Percentiles rank a stretch among this genome's conserved stretches.
phyloP scores from a whole-genome alignment of 2,888 invertebrate genomes.

The Lycaena phlaeas region DNA sequence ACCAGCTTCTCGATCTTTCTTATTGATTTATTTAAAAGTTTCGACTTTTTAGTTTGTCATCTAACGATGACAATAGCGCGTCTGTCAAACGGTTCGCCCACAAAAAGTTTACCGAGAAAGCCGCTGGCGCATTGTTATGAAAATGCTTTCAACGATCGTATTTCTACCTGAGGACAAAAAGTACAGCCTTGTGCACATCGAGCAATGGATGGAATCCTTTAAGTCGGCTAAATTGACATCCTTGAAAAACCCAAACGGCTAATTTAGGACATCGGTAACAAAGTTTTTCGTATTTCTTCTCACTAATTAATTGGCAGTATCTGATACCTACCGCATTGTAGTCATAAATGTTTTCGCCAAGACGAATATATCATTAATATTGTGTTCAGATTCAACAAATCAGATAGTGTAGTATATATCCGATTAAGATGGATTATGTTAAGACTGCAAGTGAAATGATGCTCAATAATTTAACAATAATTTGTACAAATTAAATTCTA shows the following conservation, averaged over 20 bases:
- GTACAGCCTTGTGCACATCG: slow-evolving; percentile 57
- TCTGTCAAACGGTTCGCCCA: slow-evolving; percentile 57
- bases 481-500: no score
- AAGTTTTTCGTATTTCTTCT: slow-evolving; percentile 44
- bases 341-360: slow-evolving; percentile 4
- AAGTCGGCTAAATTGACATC: slow-evolving; percentile 55
- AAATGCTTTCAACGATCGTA: slow-evolving; percentile 61
- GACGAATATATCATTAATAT: not conserved
- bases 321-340: slow-evolving; percentile 27
- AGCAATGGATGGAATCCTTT: slow-evolving; percentile 45
- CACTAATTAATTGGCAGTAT: slow-evolving; percentile 28
- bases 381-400: no score
- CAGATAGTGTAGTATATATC: not conserved
- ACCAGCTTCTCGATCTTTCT: slow-evolving; percentile 42
- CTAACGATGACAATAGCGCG: slow-evolving; percentile 67
- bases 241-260: slow-evolving; percentile 56
- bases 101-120: slow-evolving; percentile 60
- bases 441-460: no score
- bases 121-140: slow-evolving; percentile 69
- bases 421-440: no score
- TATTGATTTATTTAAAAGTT: slow-evolving; percentile 54
- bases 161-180: slow-evolving; percentile 68
- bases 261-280: slow-evolving; percentile 53
- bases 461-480: no score
- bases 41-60: slow-evolving; percentile 58